phyloP scores from a whole-genome alignment of 2,888 invertebrate genomes.

The Eupeodes latifasciatus region DNA sequence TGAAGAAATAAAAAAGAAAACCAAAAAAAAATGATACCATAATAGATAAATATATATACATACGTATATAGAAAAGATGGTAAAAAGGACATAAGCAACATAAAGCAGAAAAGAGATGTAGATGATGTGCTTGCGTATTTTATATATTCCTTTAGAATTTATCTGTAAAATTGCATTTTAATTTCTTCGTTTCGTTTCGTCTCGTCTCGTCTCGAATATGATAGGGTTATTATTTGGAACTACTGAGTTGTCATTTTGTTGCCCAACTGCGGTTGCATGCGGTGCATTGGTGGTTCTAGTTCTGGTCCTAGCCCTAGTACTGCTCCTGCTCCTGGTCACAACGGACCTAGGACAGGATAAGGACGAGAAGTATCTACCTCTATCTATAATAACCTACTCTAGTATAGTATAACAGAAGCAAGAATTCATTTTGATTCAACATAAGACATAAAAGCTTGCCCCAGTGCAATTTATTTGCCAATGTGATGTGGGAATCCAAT shows the following conservation, averaged over 20 bases:
- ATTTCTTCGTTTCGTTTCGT: constrained; percentile 50
- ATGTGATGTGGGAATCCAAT: constrained; percentile 72
- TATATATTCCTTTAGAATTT: constrained; percentile 46
- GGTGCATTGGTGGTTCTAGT: neutral
- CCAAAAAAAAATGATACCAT: neutral
- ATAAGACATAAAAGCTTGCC: constrained; percentile 27
- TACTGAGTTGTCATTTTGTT: constrained; percentile 47
- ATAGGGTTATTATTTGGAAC: constrained; percentile 64
- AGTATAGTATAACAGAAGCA: neutral
- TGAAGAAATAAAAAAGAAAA: neutral
- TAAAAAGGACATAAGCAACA: constrained; percentile 44
- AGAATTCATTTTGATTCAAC: constrained; percentile 14
- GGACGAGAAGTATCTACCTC: neutral
- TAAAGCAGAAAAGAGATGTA: constrained; percentile 27
- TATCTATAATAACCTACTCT: neutral
- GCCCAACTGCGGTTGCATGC: constrained; percentile 32
- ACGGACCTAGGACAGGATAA: neutral
- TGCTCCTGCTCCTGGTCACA: neutral
- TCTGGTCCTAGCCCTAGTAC: neutral
- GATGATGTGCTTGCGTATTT: constrained; percentile 42
- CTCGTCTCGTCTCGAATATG: constrained; percentile 44
- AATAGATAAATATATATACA: too few species aligned
- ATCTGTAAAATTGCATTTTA: constrained; percentile 72
- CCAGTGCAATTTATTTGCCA: constrained; percentile 54
- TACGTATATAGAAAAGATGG: too few species aligned